Base-by-base conservation (phyloP, 1,140 invertebrate species). In the Pseudomyrmex dendroicus region DNA sequence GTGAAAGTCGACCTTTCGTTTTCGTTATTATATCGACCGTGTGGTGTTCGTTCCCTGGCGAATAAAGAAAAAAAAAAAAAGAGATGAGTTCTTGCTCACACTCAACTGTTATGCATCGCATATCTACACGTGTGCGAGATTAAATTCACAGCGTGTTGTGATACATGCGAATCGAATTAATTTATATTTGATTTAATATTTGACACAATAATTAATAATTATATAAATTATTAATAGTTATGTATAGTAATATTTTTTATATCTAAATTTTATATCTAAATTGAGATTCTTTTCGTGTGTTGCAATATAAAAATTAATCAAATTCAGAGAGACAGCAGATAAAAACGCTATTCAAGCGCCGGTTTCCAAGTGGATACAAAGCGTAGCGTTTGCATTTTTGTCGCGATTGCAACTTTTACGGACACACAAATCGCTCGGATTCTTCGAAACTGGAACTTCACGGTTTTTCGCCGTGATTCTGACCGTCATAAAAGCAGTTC, bases 401-500 rank as follows among this genome's bases (percentile, higher is more conserved):
- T n/a, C 1, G 20, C n/a, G 17, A 56, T 1, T n/a, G 22, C 35
- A 35, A 35, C 35, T 10, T 63, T 74, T 20, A 12, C n/a, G 15
- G 50, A 9, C 72, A 15, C 12, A 17, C 15, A 8, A 13, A 64
- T 50, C 13, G 46, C 15, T 35, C 10, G 22, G 10, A 70, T 76
- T 86, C 72, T 25, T 46, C 3, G 84, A 86, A 56, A 72, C 59
- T 72, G n/a, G 8, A 17, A 66, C 83, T 52, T 54, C 59, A n/a
- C 22, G 15, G n/a, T 82, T 86, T 86, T 86, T 86, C 68, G 7
- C 61, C 12, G 13, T 35, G 64, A 52, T 63, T 22, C 5, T 8
- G 59, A 17, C 2, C 17, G 48, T 86, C 72, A 66, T 86, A 86
- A 86, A 84, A 73, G 54, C 44, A 4, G 63, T 22, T 35, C 50